Evolutionary conservation across 1,140 invertebrate species (phyloP).

Genomic region (Procambarus clarkii): DNA sequence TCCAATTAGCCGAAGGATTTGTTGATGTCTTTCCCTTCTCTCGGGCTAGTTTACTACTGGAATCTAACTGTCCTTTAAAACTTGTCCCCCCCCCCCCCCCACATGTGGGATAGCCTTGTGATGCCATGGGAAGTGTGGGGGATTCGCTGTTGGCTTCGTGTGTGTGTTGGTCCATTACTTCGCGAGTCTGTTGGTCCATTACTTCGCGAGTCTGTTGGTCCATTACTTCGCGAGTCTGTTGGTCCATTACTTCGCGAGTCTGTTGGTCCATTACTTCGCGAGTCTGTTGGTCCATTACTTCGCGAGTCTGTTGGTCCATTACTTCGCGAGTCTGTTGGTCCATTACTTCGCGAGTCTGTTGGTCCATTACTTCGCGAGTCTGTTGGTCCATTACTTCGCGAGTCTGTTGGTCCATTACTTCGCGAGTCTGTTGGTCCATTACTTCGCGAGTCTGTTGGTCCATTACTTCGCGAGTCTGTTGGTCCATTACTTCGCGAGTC

Average conservation of each 20-base stretch:
- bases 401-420: background rate
- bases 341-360: background rate
- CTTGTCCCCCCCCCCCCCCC: background rate
- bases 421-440: no score
- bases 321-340: background rate
- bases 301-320: background rate
- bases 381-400: background rate
- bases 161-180: background rate
- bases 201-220: background rate
- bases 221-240: background rate
- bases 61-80: background rate
- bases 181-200: background rate
- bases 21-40: background rate
- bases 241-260: background rate
- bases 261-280: no score
- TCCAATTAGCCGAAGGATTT: background rate
- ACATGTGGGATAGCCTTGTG: background rate
- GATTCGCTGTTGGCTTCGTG: background rate
- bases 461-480: background rate
- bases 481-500: no score
- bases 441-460: background rate
- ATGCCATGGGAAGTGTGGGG: background rate
- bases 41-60: background rate
- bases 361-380: background rate
- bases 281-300: background rate